Evolutionary conservation across 2,888 invertebrate species (phyloP), one percentile per base, ranked within the genome.

Genomic region (Chloroclysta siterata): DNA sequence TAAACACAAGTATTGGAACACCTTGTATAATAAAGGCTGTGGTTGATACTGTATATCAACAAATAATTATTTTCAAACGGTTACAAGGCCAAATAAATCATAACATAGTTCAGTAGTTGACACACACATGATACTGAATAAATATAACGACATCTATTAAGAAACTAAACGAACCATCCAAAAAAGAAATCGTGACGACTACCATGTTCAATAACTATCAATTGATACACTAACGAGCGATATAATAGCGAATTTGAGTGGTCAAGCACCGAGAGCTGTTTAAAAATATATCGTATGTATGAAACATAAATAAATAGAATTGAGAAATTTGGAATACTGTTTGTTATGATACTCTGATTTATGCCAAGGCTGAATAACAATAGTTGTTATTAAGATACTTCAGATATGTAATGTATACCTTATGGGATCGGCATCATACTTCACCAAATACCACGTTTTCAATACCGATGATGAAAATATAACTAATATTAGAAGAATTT

Each of bases 351-450:
- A 76, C 67, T 66, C 70, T 60, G 69, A 83, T 82, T 75, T 76
- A 72, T 85, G 84, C 82, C 90, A 90, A 90, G 90, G 90, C 73
- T 83, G 70, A 73, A 73, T 74, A 83, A 87, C 85, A 88, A 87
- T 86, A 80, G 81, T 76, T 80, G 82, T 80, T 83, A 84, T 88
- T 85, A 81, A 76, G 77, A 79, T 82, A 84, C 81, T 85, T 81
- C 71, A 75, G 71, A 81, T 76, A 79, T 50, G 76, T 68, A 65
- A 67, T 58, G 51, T 71, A 66, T 59, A 78, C 73, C 73, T 68
- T 73, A 73, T 73, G 77, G 72, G 65, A 73, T 68, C 67, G 70
- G 68, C 39, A 66, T 65, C 48, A 71, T 58, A 63, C 53, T 68
- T 55, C 33, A 7, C 36, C 0, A 68, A 56, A 65, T 71, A 70